phyloP scores from a whole-genome alignment of 2,797 vertebrate species.

The Ataeniobius toweri region DNA sequence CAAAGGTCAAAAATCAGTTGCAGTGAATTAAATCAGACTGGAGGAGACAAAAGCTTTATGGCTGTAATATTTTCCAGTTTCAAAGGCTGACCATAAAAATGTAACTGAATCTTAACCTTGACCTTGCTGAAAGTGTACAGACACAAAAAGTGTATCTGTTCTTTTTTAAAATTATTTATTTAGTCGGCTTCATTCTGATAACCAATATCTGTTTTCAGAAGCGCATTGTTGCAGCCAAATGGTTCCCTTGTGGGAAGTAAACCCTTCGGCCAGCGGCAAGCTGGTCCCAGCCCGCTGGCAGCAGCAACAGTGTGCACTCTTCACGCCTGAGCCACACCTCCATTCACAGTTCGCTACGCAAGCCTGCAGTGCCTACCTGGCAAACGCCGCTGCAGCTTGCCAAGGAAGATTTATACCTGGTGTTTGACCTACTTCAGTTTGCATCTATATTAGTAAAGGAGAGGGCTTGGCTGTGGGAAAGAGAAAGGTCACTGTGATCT shows the following conservation, averaged over 20 bases:
- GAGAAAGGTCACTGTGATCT: constrained; percentile 93
- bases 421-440: constrained; percentile 97
- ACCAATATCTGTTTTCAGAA: constrained; percentile 74
- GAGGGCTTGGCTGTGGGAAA: constrained; percentile 89
- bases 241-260: constrained; percentile 86
- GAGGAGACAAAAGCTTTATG: constrained; percentile 32
- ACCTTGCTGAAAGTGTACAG: constrained; percentile 18
- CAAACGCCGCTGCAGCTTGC: constrained; percentile 83
- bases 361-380: constrained; percentile 88
- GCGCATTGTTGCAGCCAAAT: constrained; percentile 84
- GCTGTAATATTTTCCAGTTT: constrained; percentile 39
- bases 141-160: not conserved
- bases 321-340: constrained; percentile 81
- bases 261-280: constrained; percentile 87
- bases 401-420: constrained; percentile 94
- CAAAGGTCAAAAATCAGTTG: constrained; percentile 49
- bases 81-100: constrained; percentile 27
- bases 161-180: not conserved
- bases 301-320: constrained; percentile 80
- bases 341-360: constrained; percentile 83
- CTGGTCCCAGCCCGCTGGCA: constrained; percentile 84
- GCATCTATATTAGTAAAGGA: constrained; percentile 93
- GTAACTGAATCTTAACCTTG: constrained; percentile 32
- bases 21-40: constrained; percentile 34
- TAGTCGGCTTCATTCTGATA: constrained; percentile 69